A percentile compares a stretch with the other conserved stretches of the same genome.
Evolutionary conservation across 1,140 invertebrate genomes (phyloP).

Genomic region (Manduca sexta): DNA sequence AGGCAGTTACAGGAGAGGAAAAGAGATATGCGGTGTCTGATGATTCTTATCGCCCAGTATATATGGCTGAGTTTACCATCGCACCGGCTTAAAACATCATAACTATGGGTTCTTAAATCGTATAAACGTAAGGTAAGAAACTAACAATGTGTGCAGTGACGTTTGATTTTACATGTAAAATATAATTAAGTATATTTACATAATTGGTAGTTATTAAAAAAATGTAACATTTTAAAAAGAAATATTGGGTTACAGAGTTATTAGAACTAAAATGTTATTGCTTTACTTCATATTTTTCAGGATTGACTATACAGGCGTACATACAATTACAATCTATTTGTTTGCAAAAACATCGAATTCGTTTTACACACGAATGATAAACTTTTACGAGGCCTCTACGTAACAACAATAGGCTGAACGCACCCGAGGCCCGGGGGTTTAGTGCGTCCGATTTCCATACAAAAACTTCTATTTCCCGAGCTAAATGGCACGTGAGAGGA

Average conservation of each 20-base stretch:
- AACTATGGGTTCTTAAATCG: too few species aligned
- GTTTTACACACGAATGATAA: constrained; percentile 48
- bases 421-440: constrained; percentile 42
- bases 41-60: constrained; percentile 39
- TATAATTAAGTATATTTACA: too few species aligned
- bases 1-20: constrained; percentile 43
- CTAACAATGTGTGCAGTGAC: too few species aligned
- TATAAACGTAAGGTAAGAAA: too few species aligned
- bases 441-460: constrained; percentile 49
- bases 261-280: too few species aligned
- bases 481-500: constrained; percentile 57
- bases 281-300: too few species aligned
- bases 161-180: too few species aligned
- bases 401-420: constrained; percentile 58
- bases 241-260: too few species aligned
- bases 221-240: too few species aligned
- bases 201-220: too few species aligned
- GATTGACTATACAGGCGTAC: too few species aligned
- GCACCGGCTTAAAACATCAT: background rate
- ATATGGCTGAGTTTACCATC: background rate
- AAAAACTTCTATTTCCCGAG: constrained; percentile 47
- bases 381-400: constrained; percentile 60
- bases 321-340: constrained; percentile 2
- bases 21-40: constrained; percentile 39
- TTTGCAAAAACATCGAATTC: constrained; percentile 17